Evolutionary conservation across 1,140 invertebrate genomes (phyloP).

Genomic region (Temnothorax nylanderi): DNA sequence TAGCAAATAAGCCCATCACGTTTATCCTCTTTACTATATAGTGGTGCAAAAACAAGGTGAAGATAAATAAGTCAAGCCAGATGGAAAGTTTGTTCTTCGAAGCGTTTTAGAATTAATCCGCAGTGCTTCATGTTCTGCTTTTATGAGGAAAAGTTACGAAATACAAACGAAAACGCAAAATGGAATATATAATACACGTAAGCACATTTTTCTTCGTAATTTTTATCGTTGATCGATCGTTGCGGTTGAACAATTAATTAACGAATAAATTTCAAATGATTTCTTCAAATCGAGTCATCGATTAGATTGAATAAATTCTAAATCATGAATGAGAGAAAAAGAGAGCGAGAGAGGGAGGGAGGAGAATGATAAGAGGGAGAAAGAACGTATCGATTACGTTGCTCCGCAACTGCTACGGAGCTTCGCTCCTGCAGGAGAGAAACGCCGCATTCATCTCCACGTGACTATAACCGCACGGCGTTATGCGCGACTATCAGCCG

Average conservation of each 20-base stretch:
- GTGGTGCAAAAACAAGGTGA: constrained; percentile 10
- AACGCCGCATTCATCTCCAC: constrained; percentile 62
- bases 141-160: constrained; percentile 21
- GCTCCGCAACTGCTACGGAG: constrained; percentile 60
- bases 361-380: background rate
- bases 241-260: background rate
- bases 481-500: constrained; percentile 58
- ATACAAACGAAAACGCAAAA: background rate
- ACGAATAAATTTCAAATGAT: background rate
- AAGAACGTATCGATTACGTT: constrained; percentile 64
- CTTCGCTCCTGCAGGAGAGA: background rate
- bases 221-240: background rate
- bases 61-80: constrained; percentile 43
- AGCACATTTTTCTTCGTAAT: background rate
- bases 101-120: constrained; percentile 29
- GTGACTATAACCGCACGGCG: constrained; percentile 66
- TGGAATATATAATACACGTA: background rate
- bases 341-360: background rate
- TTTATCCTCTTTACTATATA: constrained; percentile 27
- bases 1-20: background rate
- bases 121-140: background rate
- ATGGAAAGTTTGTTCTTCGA: constrained; percentile 25
- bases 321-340: constrained; percentile 60
- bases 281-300: background rate
- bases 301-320: constrained; percentile 60